Conservation (phyloP, 1,140 invertebrate species). For the Physella acuta region DNA sequence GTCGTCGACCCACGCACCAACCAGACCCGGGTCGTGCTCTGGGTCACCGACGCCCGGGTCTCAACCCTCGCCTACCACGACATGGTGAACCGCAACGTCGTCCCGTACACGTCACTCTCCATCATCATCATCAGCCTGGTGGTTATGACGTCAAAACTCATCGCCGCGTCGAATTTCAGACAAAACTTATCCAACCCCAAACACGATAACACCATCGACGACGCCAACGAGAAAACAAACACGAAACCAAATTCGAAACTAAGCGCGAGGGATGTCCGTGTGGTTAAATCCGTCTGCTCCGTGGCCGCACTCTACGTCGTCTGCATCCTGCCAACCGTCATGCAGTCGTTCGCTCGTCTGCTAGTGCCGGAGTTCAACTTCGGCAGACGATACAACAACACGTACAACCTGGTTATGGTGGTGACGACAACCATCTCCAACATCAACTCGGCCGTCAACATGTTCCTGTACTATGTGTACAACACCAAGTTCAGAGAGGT, state of each 20-base stretch:
- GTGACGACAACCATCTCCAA: not conserved
- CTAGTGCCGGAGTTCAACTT: not conserved
- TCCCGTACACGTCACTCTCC: not conserved
- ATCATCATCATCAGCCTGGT: conserved; percentile 9
- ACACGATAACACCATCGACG: not conserved
- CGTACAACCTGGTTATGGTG: not conserved
- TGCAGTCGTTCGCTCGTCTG: not conserved
- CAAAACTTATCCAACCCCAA: not conserved
- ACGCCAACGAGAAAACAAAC: not conserved
- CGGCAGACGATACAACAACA: not conserved
- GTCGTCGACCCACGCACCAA: not conserved
- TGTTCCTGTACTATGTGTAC: not conserved
- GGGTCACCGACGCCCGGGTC: not conserved
- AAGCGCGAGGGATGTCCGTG: not conserved
- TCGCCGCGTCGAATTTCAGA: not conserved
- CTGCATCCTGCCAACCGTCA: not conserved
- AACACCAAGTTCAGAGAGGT: not conserved
- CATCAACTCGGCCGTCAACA: not conserved
- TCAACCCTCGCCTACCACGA: not conserved
- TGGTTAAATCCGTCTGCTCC: not conserved
- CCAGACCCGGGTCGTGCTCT: not conserved
- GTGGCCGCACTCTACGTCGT: not conserved
- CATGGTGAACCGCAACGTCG: not conserved
- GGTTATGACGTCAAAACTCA: not conserved
- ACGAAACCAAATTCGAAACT: not conserved